Base-by-base conservation (phyloP, 1,140 invertebrate species). In the Steinernema feltiae region DNA sequence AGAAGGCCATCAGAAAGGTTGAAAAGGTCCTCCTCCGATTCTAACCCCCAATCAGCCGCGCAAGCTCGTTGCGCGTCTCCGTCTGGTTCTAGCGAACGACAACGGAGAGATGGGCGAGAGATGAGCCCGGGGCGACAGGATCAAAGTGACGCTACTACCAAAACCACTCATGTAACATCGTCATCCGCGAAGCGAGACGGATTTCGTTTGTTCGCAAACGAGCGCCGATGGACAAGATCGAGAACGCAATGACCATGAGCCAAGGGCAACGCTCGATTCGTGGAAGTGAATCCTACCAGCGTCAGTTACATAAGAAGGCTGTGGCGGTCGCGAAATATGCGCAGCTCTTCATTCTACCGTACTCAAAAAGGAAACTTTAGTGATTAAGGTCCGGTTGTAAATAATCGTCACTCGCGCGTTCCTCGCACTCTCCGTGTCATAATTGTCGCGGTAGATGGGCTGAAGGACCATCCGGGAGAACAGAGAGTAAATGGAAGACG, bases 1-100 rank as follows among this genome's bases (percentile, higher is more conserved):
- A 63, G 53, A 63, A 63, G 53, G 53, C 53, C 53, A 63, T 63
- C 53, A 15, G 53, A 63, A 63, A 63, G 53, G 53, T 63, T 63
- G 53, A 63, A 63, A 63, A 63, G 53, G 53, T 63, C 53, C 53
- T 63, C 53, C 53, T 63, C 53, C 53, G 53, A 63, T 63, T 27
- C 53, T 63, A 63, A 63, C 53, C 53, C 53, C 53, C 53, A 63
- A 63, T 63, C 53, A 63, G 53, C 53, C 53, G 53, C 53, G 53
- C 53, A 63, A 63, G 53, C 24, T 63, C 53, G 53, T 63, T 63
- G 53, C 53, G 53, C 53, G 53, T 63, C 53, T 63, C 53, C 53
- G 53, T 63, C 53, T 63, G 53, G 53, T 63, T 63, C 53, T 63
- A 63, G 53, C 53, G 53, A 15, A 63, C 53, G 53, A 63, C 53